Evolutionary conservation across 2,888 invertebrate species (phyloP), one percentile per base, ranked within the genome.

Genomic region (Crematogaster levior): DNA sequence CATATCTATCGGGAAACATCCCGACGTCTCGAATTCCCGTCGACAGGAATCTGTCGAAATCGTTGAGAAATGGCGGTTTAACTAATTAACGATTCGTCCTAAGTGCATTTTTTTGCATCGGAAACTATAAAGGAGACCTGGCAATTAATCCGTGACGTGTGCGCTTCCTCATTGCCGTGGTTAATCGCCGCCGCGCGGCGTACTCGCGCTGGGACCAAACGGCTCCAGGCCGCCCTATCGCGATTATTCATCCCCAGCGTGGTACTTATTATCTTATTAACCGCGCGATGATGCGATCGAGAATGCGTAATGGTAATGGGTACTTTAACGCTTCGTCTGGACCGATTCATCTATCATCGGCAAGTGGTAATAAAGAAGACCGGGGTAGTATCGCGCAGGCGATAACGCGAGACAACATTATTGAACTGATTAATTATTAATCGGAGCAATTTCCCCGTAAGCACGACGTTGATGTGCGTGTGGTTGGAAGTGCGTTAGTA

Each of bases 191-290:
- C 48, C 65, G 34, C 48, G 65, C 75, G 53, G 30, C 43, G 77
- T 77, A 43, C 37, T 30, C 48, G 74, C 61, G 48, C 37, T n/a
- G 27, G 37, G 68, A 56, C 21, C 40, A 18, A 24, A 34, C 66
- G 30, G 53, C 53, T 21, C 43, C 40, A 18, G 15, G 77, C 56
- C 43, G 65, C 24, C 70, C 43, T 68, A 79, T 79, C 70, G 56
- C 77, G 77, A 79, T 79, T 56, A 70, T 79, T 79, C 70, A 79
- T 79, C 43, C 63, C 77, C 56, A 43, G 68, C 70, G 30, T 75
- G 66, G 43, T 79, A 79, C 77, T 79, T 79, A 79, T 79, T 79
- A 79, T 70, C 77, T 79, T 79, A 79, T 79, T 79, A 79, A 79
- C 56, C 43, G 56, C 43, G 56, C 34, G 77, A 58, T 34, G 77